phyloP scores from a whole-genome alignment of 2,113 vertebrate genomes.

The Redunca redunca region DNA sequence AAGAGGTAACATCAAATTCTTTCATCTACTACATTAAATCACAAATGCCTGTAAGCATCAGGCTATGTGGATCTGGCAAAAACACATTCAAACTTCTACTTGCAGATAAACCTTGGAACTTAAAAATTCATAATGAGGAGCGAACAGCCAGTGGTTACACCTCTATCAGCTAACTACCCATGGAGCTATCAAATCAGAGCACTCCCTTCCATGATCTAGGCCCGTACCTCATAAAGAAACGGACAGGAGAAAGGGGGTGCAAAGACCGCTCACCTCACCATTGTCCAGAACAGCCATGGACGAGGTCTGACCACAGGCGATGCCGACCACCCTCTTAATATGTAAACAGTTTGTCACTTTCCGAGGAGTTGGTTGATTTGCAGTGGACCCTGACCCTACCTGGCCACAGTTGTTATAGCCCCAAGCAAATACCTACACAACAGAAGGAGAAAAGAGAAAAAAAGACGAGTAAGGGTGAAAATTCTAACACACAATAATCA shows the following conservation, averaged over 20 bases:
- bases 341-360: constrained; percentile 91
- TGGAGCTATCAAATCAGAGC: not conserved
- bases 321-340: constrained; percentile 87
- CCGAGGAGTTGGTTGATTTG: constrained; percentile 94
- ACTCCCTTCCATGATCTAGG: not conserved
- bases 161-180: not conserved
- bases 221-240: not conserved
- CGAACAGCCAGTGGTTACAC: not conserved
- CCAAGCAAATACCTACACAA: constrained; percentile 92
- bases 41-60: not conserved
- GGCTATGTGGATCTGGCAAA: not conserved
- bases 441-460: not conserved
- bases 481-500: not conserved
- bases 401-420: constrained; percentile 99
- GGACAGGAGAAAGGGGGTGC: not conserved
- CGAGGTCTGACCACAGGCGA: constrained; percentile 94
- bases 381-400: constrained; percentile 96
- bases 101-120: not conserved
- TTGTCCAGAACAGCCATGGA: constrained; percentile 95
- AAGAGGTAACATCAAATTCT: not conserved
- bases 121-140: not conserved
- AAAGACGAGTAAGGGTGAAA: not conserved
- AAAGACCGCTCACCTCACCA: constrained; percentile 87
- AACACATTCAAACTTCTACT: not conserved
- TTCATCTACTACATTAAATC: not conserved